phyloP scores from a whole-genome alignment of 2,888 invertebrate species.

The Cordilura impudica region DNA sequence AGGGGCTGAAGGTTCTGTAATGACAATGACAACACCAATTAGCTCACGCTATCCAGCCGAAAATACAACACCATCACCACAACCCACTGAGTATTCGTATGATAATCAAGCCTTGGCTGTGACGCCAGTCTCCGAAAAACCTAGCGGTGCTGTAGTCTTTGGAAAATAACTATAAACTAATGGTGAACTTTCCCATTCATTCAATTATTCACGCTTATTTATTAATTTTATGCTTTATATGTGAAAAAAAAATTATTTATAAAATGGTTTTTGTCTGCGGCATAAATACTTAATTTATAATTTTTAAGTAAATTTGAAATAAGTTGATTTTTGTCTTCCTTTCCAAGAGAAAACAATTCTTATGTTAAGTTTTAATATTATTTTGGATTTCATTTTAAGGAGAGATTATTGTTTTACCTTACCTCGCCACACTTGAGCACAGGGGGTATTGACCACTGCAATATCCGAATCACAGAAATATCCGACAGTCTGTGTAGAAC shows the following conservation, averaged over 20 bases:
- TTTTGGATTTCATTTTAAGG: background rate
- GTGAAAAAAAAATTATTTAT: conserved; percentile 20
- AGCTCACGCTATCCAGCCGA: conserved; percentile 87
- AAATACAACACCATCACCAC: conserved; percentile 83
- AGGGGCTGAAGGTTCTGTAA: conserved; percentile 81
- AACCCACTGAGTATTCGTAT: conserved; percentile 84
- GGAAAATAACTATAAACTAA: conserved; percentile 23
- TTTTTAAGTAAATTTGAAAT: background rate
- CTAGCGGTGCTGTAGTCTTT: conserved; percentile 64
- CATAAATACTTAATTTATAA: conserved; percentile 7
- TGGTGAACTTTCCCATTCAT: conserved; percentile 45
- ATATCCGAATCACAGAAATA: no score
- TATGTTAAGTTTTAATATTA: background rate
- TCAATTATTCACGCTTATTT: conserved; percentile 37
- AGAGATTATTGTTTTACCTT: no score
- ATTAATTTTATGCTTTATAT: background rate
- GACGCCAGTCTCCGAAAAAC: conserved; percentile 78
- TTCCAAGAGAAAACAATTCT: background rate
- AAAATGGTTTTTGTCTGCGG: conserved; percentile 32
- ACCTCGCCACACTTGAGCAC: no score
- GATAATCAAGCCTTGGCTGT: conserved; percentile 88
- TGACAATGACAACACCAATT: conserved; percentile 85
- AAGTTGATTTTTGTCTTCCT: background rate
- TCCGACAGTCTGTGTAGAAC: no score
- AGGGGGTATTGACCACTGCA: no score